Evolutionary conservation across 2,113 vertebrate species (phyloP).

Genomic region (Melanerpes aurifrons): DNA sequence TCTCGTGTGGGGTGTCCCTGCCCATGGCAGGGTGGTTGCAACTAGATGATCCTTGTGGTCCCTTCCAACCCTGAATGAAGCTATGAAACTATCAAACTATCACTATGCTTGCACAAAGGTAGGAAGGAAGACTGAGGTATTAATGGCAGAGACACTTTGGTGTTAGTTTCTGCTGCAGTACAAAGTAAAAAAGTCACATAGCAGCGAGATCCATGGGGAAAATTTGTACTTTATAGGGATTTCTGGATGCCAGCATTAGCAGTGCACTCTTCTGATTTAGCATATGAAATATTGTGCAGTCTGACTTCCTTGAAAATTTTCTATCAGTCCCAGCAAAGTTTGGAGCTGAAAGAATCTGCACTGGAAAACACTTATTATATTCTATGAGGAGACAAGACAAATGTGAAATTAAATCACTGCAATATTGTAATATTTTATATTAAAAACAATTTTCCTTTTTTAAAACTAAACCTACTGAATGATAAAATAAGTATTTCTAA

Average conservation of each 20-base stretch:
- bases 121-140: not conserved
- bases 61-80: too few relatives aligned
- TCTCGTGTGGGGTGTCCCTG: too few relatives aligned
- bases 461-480: not conserved
- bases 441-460: not conserved
- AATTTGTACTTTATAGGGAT: not conserved
- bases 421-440: not conserved
- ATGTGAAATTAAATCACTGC: not conserved
- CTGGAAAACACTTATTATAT: not conserved
- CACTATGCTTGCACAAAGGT: not conserved
- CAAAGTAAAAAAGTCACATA: not conserved
- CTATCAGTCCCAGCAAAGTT: not conserved
- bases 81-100: too few relatives aligned
- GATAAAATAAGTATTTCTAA: not conserved
- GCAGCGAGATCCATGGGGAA: not conserved
- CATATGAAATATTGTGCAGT: not conserved
- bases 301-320: not conserved
- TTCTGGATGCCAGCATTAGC: not conserved
- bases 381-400: not conserved
- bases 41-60: too few relatives aligned
- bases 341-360: not conserved
- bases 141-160: not conserved
- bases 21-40: too few relatives aligned
- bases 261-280: not conserved
- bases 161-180: not conserved